These are phyloP conservation scores for Eleutherodactylus coqui DNA, from an alignment of 2,797 vertebrate species.

Conservation along the genomic window DNA sequence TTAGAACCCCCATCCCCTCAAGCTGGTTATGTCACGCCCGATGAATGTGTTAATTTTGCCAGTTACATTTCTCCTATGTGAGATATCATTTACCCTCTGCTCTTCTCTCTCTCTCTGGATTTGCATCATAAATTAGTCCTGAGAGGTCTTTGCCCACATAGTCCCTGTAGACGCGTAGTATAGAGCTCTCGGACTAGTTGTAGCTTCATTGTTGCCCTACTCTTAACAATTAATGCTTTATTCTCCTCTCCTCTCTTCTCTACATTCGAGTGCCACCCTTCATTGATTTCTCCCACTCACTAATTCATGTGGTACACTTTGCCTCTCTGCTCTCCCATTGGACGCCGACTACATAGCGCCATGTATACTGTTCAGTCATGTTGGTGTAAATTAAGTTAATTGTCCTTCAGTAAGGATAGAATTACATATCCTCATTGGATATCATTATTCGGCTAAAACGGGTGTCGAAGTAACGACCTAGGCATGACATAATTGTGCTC, in stretches of 20 bases:
- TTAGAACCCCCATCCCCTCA: too few relatives aligned
- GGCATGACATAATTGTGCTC: too few relatives aligned
- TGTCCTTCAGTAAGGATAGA: not conserved
- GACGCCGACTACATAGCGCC: not conserved
- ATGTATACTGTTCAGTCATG: not conserved
- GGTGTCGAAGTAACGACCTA: too few relatives aligned
- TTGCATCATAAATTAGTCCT: conserved; percentile 12
- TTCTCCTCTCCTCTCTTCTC: not conserved
- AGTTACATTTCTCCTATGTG: not conserved
- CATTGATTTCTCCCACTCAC: not conserved
- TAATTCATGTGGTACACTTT: not conserved
- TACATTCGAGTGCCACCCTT: not conserved
- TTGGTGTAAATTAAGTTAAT: not conserved
- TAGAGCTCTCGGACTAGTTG: not conserved
- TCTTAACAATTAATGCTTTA: not conserved
- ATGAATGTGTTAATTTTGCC: not conserved
- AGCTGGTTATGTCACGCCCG: not conserved
- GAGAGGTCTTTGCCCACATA: not conserved
- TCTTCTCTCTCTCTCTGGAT: not conserved
- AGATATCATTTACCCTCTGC: not conserved
- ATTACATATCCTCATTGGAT: too few relatives aligned
- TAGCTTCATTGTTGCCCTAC: not conserved
- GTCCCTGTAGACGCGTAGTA: not conserved
- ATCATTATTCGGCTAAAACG: too few relatives aligned
- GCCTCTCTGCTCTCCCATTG: not conserved